These are phyloP conservation scores for Pogonocherus hispidulus DNA, from an alignment of 2,888 invertebrate genomes.

Conservation along the genomic window DNA sequence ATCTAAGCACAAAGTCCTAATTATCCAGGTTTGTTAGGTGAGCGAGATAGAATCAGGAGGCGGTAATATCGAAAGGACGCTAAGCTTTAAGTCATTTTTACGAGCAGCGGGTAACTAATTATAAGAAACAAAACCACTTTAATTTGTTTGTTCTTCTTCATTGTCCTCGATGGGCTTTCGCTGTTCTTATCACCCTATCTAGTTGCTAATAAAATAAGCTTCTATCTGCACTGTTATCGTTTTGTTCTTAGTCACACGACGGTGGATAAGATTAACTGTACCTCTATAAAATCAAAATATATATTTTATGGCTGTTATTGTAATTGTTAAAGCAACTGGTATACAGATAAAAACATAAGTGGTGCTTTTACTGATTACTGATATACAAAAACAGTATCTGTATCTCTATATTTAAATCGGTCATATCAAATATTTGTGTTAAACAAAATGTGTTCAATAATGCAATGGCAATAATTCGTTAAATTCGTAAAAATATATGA, in stretches of 20 bases:
- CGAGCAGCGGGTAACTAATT: constrained; percentile 32
- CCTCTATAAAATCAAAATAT: neutral
- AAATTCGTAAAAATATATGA: no score
- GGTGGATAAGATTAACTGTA: neutral
- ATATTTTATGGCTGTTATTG: neutral
- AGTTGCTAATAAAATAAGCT: constrained; percentile 7
- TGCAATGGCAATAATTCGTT: no score
- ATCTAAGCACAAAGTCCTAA: constrained; percentile 47
- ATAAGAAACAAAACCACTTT: constrained; percentile 28
- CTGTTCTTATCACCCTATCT: constrained; percentile 15
- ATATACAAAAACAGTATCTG: no score
- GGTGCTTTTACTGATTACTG: no score
- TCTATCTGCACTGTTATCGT: neutral
- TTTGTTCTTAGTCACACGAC: neutral
- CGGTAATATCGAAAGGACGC: constrained; percentile 25
- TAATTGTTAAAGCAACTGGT: neutral
- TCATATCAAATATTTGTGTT: no score
- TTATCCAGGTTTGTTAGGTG: constrained; percentile 49
- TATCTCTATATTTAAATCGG: no score
- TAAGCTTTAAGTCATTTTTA: constrained; percentile 24
- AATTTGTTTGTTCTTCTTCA: constrained; percentile 26
- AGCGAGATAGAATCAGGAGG: constrained; percentile 40
- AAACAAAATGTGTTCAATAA: no score
- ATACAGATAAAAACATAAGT: neutral
- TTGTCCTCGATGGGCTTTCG: neutral